These are phyloP conservation scores for Pluvianellus socialis DNA, from an alignment of 2,113 vertebrate genomes.

Conservation along the genomic window DNA sequence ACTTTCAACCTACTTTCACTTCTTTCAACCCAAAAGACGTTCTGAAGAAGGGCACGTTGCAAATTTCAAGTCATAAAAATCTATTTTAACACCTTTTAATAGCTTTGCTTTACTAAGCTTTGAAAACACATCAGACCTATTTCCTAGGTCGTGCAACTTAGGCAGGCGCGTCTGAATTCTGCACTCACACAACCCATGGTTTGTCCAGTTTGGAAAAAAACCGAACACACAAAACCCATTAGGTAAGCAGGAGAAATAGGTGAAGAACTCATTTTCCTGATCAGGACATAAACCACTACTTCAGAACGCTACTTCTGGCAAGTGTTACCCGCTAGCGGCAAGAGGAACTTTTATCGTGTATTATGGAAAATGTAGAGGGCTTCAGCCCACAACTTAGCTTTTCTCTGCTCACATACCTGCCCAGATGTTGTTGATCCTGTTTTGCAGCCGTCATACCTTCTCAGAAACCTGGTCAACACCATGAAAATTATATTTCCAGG, in stretches of 20 bases:
- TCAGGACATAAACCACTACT: background rate
- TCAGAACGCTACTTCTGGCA: background rate
- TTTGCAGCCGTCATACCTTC: conserved; percentile 15
- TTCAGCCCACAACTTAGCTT: background rate
- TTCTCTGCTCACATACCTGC: conserved; percentile 10
- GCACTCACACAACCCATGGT: background rate
- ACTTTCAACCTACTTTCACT: background rate
- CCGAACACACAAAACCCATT: background rate
- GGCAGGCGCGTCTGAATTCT: background rate
- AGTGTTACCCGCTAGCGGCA: background rate
- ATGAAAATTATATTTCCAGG: conserved; percentile 22
- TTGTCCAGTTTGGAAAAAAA: background rate
- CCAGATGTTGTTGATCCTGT: conserved; percentile 17
- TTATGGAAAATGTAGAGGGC: background rate
- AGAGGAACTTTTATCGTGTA: background rate
- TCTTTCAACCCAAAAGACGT: background rate
- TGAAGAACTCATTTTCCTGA: background rate
- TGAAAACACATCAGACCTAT: background rate
- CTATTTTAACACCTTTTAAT: background rate
- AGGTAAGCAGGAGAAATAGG: background rate
- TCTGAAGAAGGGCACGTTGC: background rate
- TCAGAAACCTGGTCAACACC: conserved; percentile 44
- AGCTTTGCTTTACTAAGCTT: background rate
- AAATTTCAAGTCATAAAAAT: background rate
- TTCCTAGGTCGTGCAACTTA: background rate